Conservation (phyloP, 2,113 vertebrate genomes). For the Leiothrix lutea region DNA sequence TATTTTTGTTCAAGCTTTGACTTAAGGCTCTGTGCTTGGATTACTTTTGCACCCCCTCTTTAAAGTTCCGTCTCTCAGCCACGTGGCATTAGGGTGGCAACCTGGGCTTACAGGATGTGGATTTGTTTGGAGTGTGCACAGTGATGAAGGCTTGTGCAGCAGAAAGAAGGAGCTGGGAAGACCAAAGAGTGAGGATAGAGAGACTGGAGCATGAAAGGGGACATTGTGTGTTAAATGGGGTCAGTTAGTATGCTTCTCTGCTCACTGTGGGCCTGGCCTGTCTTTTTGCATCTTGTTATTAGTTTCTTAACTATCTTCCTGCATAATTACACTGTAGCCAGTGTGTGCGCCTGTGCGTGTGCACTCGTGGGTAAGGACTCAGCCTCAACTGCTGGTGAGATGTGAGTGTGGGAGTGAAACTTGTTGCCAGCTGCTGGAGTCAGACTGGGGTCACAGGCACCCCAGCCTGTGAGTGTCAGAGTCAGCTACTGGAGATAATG, state of each 20-base stretch:
- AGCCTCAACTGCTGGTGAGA: neutral
- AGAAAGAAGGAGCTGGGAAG: neutral
- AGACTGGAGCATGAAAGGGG: neutral
- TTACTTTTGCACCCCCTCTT: neutral
- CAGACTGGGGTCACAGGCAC: neutral
- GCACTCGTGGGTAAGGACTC: neutral
- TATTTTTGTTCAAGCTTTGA: neutral
- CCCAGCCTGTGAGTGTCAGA: neutral
- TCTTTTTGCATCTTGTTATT: neutral
- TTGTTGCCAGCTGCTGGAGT: neutral
- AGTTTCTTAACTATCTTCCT: neutral
- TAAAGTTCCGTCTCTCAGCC: neutral
- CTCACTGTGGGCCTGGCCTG: neutral
- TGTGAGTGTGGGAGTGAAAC: neutral
- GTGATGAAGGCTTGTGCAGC: neutral
- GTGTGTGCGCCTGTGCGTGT: too few species aligned
- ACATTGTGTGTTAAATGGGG: neutral
- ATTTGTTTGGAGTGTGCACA: neutral
- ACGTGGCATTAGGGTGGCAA: accelerated
- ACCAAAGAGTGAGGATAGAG: neutral
- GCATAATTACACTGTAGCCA: neutral
- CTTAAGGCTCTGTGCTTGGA: neutral
- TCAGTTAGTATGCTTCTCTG: neutral
- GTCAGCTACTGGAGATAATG: neutral
- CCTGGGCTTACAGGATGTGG: neutral